Evolutionary conservation across 2,113 vertebrate species (phyloP).

Genomic region (Cottus gobio): DNA sequence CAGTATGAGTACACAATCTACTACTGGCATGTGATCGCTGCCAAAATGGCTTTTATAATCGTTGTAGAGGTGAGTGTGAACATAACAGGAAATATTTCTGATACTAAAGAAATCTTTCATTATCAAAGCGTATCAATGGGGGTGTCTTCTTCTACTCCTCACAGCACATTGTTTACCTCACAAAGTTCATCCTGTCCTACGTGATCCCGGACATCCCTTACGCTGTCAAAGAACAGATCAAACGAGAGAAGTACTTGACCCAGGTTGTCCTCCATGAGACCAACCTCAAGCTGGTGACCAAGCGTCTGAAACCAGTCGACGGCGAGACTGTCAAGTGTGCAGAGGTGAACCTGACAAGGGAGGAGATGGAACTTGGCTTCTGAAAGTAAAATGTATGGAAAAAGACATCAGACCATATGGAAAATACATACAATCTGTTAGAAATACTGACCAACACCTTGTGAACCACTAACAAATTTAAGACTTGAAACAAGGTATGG

Average conservation of each 20-base stretch:
- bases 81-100: not conserved
- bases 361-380: constrained; percentile 48
- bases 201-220: constrained; percentile 90
- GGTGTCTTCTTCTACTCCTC: constrained; percentile 19
- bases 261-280: constrained; percentile 92
- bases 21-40: constrained; percentile 94
- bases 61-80: constrained; percentile 88
- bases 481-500: not conserved
- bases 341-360: not conserved
- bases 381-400: not conserved
- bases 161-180: constrained; percentile 92
- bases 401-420: not conserved
- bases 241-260: constrained; percentile 92
- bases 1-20: constrained; percentile 90
- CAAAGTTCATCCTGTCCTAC: constrained; percentile 92
- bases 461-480: not conserved
- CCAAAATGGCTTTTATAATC: constrained; percentile 94
- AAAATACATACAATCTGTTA: not conserved
- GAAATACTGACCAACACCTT: not conserved
- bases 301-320: constrained; percentile 70
- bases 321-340: constrained; percentile 48
- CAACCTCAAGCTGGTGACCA: constrained; percentile 86
- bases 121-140: not conserved
- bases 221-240: constrained; percentile 90
- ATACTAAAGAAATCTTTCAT: not conserved